Evolutionary conservation across 2,797 vertebrate species (phyloP).

Genomic region (Pristis pectinata): DNA sequence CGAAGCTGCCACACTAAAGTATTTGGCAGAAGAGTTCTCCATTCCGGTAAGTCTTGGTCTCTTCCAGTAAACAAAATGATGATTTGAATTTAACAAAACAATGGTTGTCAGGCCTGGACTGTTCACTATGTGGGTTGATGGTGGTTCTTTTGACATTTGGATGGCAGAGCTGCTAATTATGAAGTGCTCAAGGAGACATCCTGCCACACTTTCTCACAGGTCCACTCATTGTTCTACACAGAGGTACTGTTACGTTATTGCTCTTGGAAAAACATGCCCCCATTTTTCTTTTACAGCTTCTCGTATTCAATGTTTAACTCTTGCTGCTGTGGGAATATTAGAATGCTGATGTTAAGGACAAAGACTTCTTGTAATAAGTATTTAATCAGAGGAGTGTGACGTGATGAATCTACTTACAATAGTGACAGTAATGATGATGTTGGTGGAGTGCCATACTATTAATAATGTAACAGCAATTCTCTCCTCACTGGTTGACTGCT

Average conservation of each 20-base stretch:
- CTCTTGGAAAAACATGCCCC: neutral
- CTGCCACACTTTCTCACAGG: neutral
- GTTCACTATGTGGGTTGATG: neutral
- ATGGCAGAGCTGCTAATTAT: neutral
- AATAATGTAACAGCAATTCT: neutral
- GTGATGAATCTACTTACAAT: neutral
- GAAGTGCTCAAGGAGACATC: neutral
- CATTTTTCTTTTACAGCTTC: neutral
- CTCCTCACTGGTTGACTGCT: neutral
- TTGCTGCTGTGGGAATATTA: neutral
- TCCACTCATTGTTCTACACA: neutral
- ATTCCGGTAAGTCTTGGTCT: conserved; percentile 64
- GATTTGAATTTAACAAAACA: neutral
- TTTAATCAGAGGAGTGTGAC: neutral
- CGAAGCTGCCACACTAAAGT: conserved; percentile 65
- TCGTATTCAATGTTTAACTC: neutral
- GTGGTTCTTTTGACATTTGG: neutral
- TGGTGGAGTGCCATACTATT: neutral
- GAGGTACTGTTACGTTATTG: neutral
- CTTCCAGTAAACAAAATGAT: conserved; percentile 33
- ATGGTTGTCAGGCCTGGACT: neutral
- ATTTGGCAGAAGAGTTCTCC: conserved; percentile 71
- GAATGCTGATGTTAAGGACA: neutral
- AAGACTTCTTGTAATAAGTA: neutral
- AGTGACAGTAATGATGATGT: neutral